These are phyloP conservation scores for Pampusana beccarii DNA, from an alignment of 2,113 vertebrate genomes.

Conservation along the genomic window DNA sequence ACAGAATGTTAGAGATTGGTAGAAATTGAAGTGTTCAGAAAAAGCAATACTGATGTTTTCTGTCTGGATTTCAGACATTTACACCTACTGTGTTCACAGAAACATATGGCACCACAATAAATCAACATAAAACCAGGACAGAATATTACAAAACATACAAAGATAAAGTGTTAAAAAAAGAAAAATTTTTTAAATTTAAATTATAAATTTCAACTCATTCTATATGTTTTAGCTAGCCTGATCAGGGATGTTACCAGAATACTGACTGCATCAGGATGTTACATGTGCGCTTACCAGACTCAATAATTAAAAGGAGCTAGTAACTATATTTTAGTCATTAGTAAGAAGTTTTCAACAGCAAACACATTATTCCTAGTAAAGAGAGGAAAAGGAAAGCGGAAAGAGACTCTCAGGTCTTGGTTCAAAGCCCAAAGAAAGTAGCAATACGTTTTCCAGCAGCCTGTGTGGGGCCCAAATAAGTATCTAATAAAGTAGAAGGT, in stretches of 20 bases:
- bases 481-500: background rate
- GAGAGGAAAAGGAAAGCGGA: background rate
- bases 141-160: background rate
- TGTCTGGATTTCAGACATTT: background rate
- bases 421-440: background rate
- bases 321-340: background rate
- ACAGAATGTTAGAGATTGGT: background rate
- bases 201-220: background rate
- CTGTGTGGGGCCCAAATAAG: background rate
- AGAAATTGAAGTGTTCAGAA: background rate
- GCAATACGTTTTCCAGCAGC: rapidly evolving
- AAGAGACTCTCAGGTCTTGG: background rate
- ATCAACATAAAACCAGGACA: background rate
- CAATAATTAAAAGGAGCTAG: background rate
- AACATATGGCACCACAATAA: background rate
- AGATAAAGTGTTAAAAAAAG: background rate
- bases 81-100: background rate
- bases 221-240: background rate
- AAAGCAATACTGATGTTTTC: background rate
- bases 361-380: background rate
- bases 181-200: background rate
- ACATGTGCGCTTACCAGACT: background rate
- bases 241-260: background rate
- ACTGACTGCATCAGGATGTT: background rate
- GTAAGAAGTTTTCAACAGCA: background rate